Base-by-base conservation (phyloP, 2,797 vertebrate genomes). In the Dryobates pubescens region DNA sequence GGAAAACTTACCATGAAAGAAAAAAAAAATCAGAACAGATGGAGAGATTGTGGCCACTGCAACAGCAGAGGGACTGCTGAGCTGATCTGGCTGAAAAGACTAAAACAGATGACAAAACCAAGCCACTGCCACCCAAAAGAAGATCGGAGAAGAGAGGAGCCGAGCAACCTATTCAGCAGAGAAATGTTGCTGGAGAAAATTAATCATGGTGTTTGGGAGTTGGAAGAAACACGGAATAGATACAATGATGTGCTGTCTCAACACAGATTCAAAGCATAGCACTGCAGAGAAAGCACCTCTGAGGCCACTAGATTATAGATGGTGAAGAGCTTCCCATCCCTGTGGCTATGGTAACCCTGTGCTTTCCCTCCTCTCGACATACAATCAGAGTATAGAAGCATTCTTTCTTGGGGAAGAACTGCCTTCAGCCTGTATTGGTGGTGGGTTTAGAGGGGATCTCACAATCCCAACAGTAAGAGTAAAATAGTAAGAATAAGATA, bases 1-100 rank as follows among this genome's bases (percentile, higher is more conserved):
- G 62, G 62, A 90, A 94, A 92, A 82, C 45, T 32, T 30, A 79
- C 76, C 45, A 3, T 63, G 49, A 23, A 84, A 70, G 82, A 41
- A 72, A 43, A 81, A 13, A 32, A 72, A 82, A 62, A 89, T 64
- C 2, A 29, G 7, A 94, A 51, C 47, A 87, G 84, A 86, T 19
- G 64, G 78, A 61, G 64, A 70, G 73, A 75, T 22, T 6, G 3
- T 6, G 2, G 77, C 49, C 2, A 3, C 54, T 20, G 29, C 29
- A 27, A 58, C 10, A 57, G 58, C 0, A 0, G 53, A 30, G 61
- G 22, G 9, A 69, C 16, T 0, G 0, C 57, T 15, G 51, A 71
- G 45, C 7, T 0, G 0, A 20, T 41, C n/a, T 38, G 0, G 1
- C 38, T 30, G 64, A 75, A 78, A 85, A 75, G 38, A 38, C 38